A percentile compares a stretch with the other conserved stretches of the same genome.
Evolutionary conservation across 2,888 invertebrate species (phyloP).

Genomic region (Oligia fasciuncula): DNA sequence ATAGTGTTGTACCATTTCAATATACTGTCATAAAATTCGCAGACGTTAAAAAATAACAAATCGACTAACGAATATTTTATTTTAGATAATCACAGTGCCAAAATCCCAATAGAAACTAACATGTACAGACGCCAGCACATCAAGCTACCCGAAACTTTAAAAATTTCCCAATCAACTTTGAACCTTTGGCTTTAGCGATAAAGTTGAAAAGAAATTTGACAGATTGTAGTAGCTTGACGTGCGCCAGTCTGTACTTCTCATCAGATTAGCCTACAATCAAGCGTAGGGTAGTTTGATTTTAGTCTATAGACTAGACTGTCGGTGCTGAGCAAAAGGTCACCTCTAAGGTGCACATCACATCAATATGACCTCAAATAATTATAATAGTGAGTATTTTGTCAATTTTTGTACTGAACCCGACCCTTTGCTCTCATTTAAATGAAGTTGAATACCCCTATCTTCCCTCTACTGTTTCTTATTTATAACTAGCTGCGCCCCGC

Average conservation of each 20-base stretch:
- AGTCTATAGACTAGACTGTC: no score
- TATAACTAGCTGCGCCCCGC: no score
- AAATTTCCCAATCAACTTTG: no score
- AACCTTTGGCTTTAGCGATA: no score
- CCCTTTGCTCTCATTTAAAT: not conserved
- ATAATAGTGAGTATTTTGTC: not conserved
- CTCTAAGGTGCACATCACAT: not conserved
- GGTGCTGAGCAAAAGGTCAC: not conserved
- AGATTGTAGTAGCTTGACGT: no score
- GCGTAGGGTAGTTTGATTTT: not conserved
- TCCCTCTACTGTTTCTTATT: not conserved
- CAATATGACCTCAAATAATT: not conserved
- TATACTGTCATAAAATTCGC: not conserved
- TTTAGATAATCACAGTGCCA: not conserved
- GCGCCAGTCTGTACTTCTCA: not conserved
- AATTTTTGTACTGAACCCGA: not conserved
- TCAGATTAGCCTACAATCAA: not conserved
- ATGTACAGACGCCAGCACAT: no score
- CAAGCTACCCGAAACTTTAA: no score
- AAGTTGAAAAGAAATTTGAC: no score
- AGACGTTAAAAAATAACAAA: not conserved
- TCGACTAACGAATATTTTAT: conserved; percentile 11
- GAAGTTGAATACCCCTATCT: not conserved
- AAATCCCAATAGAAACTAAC: not conserved
- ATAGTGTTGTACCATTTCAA: conserved; percentile 20